Evolutionary conservation across 2,888 invertebrate genomes (phyloP), one percentile per base, ranked within the genome.

Genomic region (Cryptocephalus moraei): DNA sequence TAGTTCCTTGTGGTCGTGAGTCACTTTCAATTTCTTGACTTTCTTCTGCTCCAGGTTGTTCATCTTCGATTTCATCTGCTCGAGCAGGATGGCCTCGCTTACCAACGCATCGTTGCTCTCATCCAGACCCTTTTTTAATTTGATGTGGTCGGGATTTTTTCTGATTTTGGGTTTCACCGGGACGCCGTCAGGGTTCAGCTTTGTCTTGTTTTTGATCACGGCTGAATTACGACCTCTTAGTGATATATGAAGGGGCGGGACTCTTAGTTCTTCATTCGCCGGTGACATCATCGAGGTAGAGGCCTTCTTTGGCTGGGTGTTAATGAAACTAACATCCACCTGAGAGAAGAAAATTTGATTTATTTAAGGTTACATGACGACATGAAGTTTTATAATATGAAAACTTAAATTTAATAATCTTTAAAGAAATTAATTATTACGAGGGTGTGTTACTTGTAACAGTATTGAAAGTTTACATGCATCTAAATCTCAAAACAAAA

Each of bases 201-300:
- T 74, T 42, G 74, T 73, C 47, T 84, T 84, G 64, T 84, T 82
- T 62, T 83, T 86, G 57, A 89, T 89, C 42, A 91, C 88, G 38
- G 88, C 88, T 0, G 88, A 87, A 66, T 89, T 90, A 48, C 89
- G 78, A 1, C 89, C 89, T 49, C 91, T 76, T 39, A 92, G 72
- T 48, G 90, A 90, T 60, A 92, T 91, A 67, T 91, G 91, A 50
- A 91, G 73, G 1, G 91, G 92, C 8, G 92, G 91, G 41, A 92
- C 92, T 46, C 90, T 75, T 8, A 86, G 81, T 60, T 89, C 89
- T 51, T 86, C 88, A 2, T 62, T 63, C 2, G 57, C 59, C 54
- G 51, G 62, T 4, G 40, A 4, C 53, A 57, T 59, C 57, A 44
- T 61, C 1, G 60, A 57, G 2, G 58, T 49, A 8, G 64, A 51